Percentiles rank a stretch among this genome's conserved stretches.
These are phyloP conservation scores for Clupea harengus DNA, from an alignment of 2,113 vertebrate genomes.

Conservation along the genomic window DNA sequence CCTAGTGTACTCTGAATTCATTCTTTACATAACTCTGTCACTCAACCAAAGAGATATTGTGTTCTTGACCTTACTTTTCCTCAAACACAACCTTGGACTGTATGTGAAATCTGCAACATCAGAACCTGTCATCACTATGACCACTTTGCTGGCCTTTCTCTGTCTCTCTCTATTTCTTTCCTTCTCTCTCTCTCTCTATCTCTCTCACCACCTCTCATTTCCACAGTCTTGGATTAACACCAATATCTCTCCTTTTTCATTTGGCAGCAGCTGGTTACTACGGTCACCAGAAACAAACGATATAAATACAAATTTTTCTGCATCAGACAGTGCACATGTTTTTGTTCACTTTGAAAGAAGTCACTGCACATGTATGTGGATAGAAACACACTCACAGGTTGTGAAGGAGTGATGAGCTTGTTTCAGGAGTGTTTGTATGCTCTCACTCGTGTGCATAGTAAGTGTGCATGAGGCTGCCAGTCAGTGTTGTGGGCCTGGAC, in stretches of 20 bases:
- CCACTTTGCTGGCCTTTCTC: neutral
- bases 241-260: conserved; percentile 37
- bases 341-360: neutral
- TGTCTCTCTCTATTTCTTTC: neutral
- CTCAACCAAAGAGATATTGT: neutral
- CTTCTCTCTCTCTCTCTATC: neutral
- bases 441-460: neutral
- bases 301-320: conserved; percentile 41
- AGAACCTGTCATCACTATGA: conserved; percentile 41
- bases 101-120: conserved; percentile 37
- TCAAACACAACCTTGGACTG: conserved; percentile 24
- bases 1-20: neutral
- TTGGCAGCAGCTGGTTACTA: conserved; percentile 28
- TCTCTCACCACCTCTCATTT: conserved; percentile 20
- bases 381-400: neutral
- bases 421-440: neutral
- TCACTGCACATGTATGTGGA: neutral
- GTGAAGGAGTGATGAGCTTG: neutral
- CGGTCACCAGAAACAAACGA: conserved; percentile 26
- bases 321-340: neutral
- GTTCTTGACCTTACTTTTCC: neutral
- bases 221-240: conserved; percentile 30
- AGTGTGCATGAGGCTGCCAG: neutral
- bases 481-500: neutral
- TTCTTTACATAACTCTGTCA: neutral